Conservation (phyloP, 2,113 vertebrate species). For the Tenrec ecaudatus region DNA sequence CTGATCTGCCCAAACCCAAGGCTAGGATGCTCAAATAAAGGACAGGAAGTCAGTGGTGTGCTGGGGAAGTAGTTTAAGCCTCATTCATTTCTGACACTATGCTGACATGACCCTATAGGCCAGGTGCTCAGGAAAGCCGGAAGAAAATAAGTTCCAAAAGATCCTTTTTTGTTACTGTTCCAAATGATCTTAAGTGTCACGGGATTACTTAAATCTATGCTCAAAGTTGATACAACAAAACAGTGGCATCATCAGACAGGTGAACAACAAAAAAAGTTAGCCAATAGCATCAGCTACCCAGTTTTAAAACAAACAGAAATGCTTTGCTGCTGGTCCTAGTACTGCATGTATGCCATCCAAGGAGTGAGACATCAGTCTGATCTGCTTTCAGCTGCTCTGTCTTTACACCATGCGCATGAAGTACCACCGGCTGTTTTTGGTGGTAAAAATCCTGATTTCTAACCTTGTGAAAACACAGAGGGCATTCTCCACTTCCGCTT, state of each 20-base stretch:
- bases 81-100: neutral
- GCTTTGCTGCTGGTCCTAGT: neutral
- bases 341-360: neutral
- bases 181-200: neutral
- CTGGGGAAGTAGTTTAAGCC: neutral
- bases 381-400: conserved; percentile 14
- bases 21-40: neutral
- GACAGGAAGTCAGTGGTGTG: rapidly evolving
- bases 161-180: too few relatives aligned
- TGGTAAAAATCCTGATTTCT: neutral
- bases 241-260: neutral
- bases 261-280: conserved; percentile 41
- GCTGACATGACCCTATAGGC: neutral
- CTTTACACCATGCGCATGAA: conserved; percentile 15
- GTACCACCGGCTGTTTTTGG: neutral
- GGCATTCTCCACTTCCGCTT: neutral
- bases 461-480: conserved; percentile 33
- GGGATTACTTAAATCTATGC: neutral
- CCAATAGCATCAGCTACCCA: neutral
- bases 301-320: conserved; percentile 7
- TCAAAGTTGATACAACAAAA: neutral
- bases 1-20: neutral
- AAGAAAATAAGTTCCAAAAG: neutral
- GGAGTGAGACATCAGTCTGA: neutral
- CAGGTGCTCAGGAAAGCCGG: neutral